Evolutionary conservation across 2,888 invertebrate genomes (phyloP).

Genomic region (Idaea dimidiata): DNA sequence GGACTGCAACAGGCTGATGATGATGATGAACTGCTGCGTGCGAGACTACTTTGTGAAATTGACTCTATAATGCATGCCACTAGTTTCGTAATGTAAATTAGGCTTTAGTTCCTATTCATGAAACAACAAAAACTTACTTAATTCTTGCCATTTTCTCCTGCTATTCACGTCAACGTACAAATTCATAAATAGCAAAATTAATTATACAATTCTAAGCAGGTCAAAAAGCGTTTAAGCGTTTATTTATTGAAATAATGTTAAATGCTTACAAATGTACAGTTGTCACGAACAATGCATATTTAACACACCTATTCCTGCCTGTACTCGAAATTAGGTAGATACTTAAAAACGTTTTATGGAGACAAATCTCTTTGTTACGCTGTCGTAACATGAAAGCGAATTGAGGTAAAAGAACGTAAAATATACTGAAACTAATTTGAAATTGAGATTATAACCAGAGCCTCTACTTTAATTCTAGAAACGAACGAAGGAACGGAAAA

Average conservation of each 20-base stretch:
- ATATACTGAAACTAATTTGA: neutral
- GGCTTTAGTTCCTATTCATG: neutral
- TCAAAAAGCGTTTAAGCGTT: constrained; percentile 1
- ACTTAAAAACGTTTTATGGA: constrained; percentile 16
- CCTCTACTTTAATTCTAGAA: no score
- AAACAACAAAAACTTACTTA: neutral
- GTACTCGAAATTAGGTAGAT: neutral
- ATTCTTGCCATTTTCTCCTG: neutral
- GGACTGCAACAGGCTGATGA: no score
- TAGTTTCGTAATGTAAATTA: no score
- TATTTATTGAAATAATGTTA: neutral
- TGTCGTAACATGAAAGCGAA: neutral
- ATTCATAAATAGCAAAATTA: neutral
- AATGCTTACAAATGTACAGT: constrained; percentile 1
- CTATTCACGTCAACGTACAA: neutral
- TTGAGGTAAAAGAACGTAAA: neutral
- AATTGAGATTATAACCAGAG: neutral
- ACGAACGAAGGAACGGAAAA: no score
- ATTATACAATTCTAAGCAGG: neutral
- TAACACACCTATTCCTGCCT: neutral
- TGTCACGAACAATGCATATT: constrained; percentile 1
- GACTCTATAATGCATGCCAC: no score
- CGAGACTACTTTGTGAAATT: no score
- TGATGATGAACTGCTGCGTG: no score
- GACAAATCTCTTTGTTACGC: constrained; percentile 23